phyloP scores from a whole-genome alignment of 2,888 invertebrate genomes.

The Rhagophthalmus giganteus region DNA sequence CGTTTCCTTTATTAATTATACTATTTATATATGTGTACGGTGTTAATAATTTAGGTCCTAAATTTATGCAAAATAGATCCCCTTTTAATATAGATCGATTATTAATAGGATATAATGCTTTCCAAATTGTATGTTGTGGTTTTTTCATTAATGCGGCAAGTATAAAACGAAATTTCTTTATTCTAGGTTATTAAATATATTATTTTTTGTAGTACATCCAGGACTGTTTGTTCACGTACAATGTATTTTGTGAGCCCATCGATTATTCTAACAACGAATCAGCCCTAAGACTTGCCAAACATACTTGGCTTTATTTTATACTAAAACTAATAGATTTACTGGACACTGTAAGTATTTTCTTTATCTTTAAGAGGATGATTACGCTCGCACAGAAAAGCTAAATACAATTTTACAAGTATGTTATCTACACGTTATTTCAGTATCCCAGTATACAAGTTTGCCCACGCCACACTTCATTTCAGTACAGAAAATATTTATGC shows the following conservation, averaged over 20 bases:
- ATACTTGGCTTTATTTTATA: not conserved
- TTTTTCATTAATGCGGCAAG: not conserved
- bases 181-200: too few relatives aligned
- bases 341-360: not conserved
- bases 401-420: too few relatives aligned
- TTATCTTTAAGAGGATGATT: too few relatives aligned
- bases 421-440: too few relatives aligned
- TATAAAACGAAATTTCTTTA: too few relatives aligned
- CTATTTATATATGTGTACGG: slow-evolving; percentile 61
- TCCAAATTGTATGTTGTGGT: not conserved
- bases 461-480: too few relatives aligned
- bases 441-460: too few relatives aligned
- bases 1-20: slow-evolving; percentile 55
- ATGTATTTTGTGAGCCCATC: not conserved
- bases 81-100: slow-evolving; percentile 64
- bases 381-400: too few relatives aligned
- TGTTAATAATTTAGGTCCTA: slow-evolving; percentile 64
- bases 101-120: slow-evolving; percentile 25
- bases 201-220: too few relatives aligned
- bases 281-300: not conserved
- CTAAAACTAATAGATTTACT: not conserved
- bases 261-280: not conserved
- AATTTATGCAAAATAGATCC: slow-evolving; percentile 65
- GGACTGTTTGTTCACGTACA: not conserved
- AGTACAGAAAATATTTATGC: too few relatives aligned